Percentiles rank a stretch among this genome's conserved stretches.
These are phyloP conservation scores for Lutra lutra DNA, from an alignment of 2,797 vertebrate genomes.

Conservation along the genomic window DNA sequence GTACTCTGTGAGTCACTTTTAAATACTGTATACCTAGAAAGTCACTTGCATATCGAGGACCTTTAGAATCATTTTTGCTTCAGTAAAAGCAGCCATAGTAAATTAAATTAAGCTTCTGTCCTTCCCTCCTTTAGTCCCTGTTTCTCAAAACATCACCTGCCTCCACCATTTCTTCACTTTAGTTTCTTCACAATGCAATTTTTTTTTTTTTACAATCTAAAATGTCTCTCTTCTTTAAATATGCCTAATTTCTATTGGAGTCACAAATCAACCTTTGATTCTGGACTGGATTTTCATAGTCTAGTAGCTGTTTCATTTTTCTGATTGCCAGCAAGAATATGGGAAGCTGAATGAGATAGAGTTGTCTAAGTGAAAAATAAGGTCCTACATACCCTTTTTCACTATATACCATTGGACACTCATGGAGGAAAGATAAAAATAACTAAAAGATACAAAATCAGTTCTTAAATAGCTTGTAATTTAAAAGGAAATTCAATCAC, in stretches of 20 bases:
- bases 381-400: neutral
- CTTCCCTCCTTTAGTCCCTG: neutral
- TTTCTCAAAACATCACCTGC: neutral
- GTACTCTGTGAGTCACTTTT: neutral
- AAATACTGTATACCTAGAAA: neutral
- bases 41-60: neutral
- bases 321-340: neutral
- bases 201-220: neutral
- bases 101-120: neutral
- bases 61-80: neutral
- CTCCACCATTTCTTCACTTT: neutral
- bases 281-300: neutral
- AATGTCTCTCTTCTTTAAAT: neutral
- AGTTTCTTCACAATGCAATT: neutral
- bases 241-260: neutral
- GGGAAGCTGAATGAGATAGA: neutral
- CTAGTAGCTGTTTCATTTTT: neutral
- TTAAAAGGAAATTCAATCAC: neutral
- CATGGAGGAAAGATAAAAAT: neutral
- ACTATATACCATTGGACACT: neutral
- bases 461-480: neutral
- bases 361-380: neutral
- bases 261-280: neutral
- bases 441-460: neutral
- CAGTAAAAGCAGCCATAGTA: neutral